Evolutionary conservation across 1,140 invertebrate species (phyloP).

Genomic region (Drosophila takahashii): DNA sequence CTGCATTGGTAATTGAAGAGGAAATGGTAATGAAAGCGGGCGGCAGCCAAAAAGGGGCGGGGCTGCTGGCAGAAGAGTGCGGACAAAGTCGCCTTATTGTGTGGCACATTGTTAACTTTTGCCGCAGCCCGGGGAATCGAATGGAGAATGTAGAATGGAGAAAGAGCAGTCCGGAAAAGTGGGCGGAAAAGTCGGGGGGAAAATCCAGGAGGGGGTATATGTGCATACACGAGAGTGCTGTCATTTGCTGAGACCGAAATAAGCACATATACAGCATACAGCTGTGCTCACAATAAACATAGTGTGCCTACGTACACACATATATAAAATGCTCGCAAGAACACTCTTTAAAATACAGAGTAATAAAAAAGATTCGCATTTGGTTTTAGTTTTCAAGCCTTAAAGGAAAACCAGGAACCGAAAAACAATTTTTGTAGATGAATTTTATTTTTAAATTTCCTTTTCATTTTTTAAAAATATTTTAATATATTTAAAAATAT

Average conservation of each 20-base stretch:
- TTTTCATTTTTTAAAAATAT: too few relatives aligned
- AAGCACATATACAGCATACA: background rate
- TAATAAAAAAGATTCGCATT: background rate
- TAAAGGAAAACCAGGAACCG: too few relatives aligned
- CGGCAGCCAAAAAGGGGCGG: background rate
- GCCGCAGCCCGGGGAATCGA: constrained; percentile 23
- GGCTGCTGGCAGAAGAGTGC: background rate
- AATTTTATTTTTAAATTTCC: too few relatives aligned
- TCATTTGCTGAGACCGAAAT: constrained; percentile 1
- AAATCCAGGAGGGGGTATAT: background rate
- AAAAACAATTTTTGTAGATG: too few relatives aligned
- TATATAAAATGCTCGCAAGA: background rate
- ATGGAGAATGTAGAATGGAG: background rate
- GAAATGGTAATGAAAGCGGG: constrained; percentile 50
- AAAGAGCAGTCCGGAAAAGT: background rate
- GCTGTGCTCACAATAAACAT: too few relatives aligned
- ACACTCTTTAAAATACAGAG: background rate
- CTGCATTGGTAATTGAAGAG: constrained; percentile 50
- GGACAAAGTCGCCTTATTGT: constrained; percentile 48
- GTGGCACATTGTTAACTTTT: constrained; percentile 52
- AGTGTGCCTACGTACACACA: too few relatives aligned
- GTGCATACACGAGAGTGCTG: constrained; percentile 1
- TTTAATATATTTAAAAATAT: too few relatives aligned
- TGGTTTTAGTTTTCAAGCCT: background rate
- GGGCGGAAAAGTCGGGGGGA: background rate